Base-by-base conservation (phyloP, 1,140 invertebrate species). In the Drosophila pectinifera region DNA sequence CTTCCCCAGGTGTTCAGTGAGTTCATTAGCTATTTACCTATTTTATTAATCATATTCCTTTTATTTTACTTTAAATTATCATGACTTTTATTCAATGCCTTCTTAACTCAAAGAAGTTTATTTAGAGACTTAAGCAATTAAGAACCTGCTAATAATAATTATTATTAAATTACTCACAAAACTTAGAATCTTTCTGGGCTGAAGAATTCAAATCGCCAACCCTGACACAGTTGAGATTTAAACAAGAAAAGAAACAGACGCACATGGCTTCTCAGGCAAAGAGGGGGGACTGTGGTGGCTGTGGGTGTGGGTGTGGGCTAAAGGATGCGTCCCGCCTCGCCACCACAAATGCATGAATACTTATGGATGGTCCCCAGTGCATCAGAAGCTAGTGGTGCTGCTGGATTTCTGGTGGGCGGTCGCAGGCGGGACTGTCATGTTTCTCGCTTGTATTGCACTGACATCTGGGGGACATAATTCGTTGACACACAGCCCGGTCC, bases 391-490 rank as follows among this genome's bases (percentile, higher is more conserved):
- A 45, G 55, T 80, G 58, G 38, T 31, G 42, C 46, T 56, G 58
- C 38, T 63, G 70, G 67, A 34, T 61, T 73, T 55, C 49, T 64
- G 14, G 34, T 42, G 62, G 26, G 16, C 36, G 63, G 42, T 43
- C 20, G 61, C 42, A 16, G 56, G 73, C 46, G 78, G 73, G 57
- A 82, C 76, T 83, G 80, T 83, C 75, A 79, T 83, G 80, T 83
- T 83, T 79, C 70, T 62, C 54, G 70, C 70, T 83, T 83, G 80
- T 83, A 79, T 84, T 83, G 80, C 80, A 79, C 75, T 83, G 80
- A 83, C 80, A 83, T 83, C 76, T 83, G 80, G 76, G 80, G 73
- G 76, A 83, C 80, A 83, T 83, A 83, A 83, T 83, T 83, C 80
- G 75, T 79, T 72, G 80, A 79, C 80, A 72, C 56, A 76, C 63